A percentile compares a stretch with the other conserved stretches of the same genome.
Conservation (phyloP, 2,113 vertebrate species). For the Seriola rivoliana region DNA sequence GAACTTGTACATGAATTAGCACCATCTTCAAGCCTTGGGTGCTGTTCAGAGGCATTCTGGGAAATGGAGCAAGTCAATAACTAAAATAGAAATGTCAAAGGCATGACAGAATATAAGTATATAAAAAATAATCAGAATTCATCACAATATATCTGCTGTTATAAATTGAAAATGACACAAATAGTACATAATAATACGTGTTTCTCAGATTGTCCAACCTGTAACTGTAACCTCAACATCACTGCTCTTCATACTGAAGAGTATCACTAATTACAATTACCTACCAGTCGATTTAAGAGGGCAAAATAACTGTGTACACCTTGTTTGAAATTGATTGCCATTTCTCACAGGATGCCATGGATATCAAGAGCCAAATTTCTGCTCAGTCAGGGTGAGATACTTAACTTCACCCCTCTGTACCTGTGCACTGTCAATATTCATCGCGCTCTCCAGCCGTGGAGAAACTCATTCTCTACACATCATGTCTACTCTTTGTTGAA, state of each 20-base stretch:
- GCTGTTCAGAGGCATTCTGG: not conserved
- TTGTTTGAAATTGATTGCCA: constrained; percentile 28
- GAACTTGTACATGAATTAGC: too few species aligned
- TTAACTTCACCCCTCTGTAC: constrained; percentile 21
- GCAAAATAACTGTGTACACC: not conserved
- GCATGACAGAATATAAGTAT: not conserved
- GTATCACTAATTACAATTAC: constrained; percentile 42
- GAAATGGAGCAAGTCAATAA: not conserved
- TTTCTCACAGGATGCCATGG: constrained; percentile 24
- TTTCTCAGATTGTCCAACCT: not conserved
- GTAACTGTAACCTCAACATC: not conserved
- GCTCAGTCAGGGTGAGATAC: constrained; percentile 1
- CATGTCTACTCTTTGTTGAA: constrained; percentile 28
- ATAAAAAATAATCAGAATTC: not conserved
- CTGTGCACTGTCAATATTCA: constrained; percentile 55
- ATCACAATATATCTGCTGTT: not conserved
- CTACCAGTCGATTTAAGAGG: constrained; percentile 8
- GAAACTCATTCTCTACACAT: constrained; percentile 45
- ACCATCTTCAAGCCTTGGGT: not conserved
- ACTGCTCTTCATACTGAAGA: constrained; percentile 7
- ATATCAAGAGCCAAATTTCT: constrained; percentile 33
- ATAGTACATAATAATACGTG: not conserved
- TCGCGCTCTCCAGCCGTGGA: constrained; percentile 42
- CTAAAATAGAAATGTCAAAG: not conserved
- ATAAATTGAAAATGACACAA: not conserved